phyloP scores from a whole-genome alignment of 2,888 invertebrate genomes.

The Smittia aterrima region DNA sequence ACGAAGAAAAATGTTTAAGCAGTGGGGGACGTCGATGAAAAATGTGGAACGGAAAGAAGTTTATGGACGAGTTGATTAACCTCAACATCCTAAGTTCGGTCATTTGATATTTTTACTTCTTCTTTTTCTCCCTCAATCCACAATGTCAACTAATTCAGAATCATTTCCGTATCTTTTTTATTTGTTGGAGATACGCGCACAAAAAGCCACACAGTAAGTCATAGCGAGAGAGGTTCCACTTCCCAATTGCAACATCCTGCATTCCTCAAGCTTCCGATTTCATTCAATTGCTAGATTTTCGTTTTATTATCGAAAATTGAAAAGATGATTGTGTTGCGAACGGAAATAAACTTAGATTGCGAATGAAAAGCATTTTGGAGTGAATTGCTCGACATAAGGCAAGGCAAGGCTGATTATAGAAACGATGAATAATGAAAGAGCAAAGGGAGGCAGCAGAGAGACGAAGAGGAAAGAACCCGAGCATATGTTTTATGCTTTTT shows the following conservation, averaged over 20 bases:
- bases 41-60: neutral
- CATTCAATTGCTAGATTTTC: neutral
- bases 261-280: neutral
- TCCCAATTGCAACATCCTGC: neutral
- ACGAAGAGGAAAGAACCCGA: too few species aligned
- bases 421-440: too few species aligned
- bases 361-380: too few species aligned
- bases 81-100: neutral
- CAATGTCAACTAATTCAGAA: neutral
- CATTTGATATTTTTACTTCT: neutral
- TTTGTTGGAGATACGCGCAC: too few species aligned
- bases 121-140: neutral
- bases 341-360: neutral
- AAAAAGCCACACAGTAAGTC: too few species aligned
- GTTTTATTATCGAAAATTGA: neutral
- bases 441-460: too few species aligned
- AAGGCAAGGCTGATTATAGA: too few species aligned
- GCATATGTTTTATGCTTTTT: neutral
- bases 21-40: too few species aligned
- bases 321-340: neutral
- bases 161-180: neutral
- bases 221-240: too few species aligned
- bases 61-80: neutral
- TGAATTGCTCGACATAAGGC: neutral
- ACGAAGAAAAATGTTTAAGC: neutral